Evolutionary conservation across 2,888 invertebrate genomes (phyloP).

Genomic region (Folsomia candida): DNA sequence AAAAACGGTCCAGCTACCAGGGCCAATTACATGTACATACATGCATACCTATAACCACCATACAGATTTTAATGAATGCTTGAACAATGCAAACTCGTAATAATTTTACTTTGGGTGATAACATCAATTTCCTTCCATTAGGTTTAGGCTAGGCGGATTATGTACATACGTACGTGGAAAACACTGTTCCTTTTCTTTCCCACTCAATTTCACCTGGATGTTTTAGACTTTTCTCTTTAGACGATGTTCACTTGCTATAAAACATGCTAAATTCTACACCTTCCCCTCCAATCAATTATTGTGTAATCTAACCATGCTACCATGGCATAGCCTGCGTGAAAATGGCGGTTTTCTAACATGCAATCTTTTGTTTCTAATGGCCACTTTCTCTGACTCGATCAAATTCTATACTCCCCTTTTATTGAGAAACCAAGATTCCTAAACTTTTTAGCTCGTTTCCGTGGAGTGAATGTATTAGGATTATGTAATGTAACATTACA

Average conservation of each 20-base stretch:
- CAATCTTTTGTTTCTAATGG: neutral
- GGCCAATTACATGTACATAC: neutral
- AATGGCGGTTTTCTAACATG: neutral
- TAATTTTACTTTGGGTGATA: neutral
- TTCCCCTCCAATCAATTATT: neutral
- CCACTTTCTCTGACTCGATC: neutral
- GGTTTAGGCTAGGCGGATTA: too few species aligned
- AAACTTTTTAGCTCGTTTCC: too few species aligned
- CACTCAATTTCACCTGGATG: neutral
- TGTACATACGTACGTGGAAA: neutral
- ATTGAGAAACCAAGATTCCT: too few species aligned
- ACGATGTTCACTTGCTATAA: neutral
- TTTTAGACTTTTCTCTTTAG: too few species aligned
- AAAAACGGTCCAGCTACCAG: neutral
- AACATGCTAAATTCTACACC: neutral
- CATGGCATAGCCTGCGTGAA: too few species aligned
- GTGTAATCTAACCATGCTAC: too few species aligned
- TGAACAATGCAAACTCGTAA: too few species aligned
- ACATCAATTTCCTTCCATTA: neutral
- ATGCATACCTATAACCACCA: too few species aligned
- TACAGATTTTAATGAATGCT: conserved; percentile 3
- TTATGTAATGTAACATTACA: too few species aligned
- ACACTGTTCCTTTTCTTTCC: neutral
- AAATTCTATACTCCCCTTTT: neutral
- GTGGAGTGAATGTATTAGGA: too few species aligned